These are phyloP conservation scores for Acipenser ruthenus DNA, from an alignment of 2,797 vertebrate species.

Conservation along the genomic window DNA sequence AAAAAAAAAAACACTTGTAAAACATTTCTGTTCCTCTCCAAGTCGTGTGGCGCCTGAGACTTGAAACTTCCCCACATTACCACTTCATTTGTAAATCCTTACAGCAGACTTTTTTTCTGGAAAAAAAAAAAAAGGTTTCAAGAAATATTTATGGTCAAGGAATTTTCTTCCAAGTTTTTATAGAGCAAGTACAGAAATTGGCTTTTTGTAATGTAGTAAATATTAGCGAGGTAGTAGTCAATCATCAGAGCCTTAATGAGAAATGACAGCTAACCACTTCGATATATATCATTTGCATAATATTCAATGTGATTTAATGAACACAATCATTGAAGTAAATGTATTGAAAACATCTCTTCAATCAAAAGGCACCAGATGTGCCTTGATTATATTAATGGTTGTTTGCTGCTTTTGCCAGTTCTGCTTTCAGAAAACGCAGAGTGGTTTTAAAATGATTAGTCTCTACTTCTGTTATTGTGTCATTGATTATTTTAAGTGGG, in stretches of 20 bases:
- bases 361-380: slow-evolving; percentile 40
- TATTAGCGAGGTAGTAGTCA: slow-evolving; percentile 10
- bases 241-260: slow-evolving; percentile 20
- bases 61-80: too few relatives aligned
- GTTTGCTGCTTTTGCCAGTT: slow-evolving; percentile 22
- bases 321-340: slow-evolving; percentile 41
- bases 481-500: slow-evolving; percentile 16
- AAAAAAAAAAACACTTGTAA: too few relatives aligned
- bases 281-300: slow-evolving; percentile 39
- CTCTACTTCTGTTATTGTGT: slow-evolving; percentile 9
- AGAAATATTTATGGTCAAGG: too few relatives aligned
- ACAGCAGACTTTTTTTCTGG: too few relatives aligned
- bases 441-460: slow-evolving; percentile 7
- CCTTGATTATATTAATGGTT: slow-evolving; percentile 30
- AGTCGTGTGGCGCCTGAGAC: too few relatives aligned
- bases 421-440: slow-evolving; percentile 13
- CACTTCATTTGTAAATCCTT: too few relatives aligned
- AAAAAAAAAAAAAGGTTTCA: too few relatives aligned
- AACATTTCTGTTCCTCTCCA: too few relatives aligned
- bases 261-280: slow-evolving; percentile 29
- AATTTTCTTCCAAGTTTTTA: too few relatives aligned
- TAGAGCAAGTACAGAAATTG: too few relatives aligned
- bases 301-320: slow-evolving; percentile 45
- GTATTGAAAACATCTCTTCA: slow-evolving; percentile 32
- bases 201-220: too few relatives aligned